Base-by-base conservation (phyloP, 2,113 vertebrate species). In the Trogon surrucura region DNA sequence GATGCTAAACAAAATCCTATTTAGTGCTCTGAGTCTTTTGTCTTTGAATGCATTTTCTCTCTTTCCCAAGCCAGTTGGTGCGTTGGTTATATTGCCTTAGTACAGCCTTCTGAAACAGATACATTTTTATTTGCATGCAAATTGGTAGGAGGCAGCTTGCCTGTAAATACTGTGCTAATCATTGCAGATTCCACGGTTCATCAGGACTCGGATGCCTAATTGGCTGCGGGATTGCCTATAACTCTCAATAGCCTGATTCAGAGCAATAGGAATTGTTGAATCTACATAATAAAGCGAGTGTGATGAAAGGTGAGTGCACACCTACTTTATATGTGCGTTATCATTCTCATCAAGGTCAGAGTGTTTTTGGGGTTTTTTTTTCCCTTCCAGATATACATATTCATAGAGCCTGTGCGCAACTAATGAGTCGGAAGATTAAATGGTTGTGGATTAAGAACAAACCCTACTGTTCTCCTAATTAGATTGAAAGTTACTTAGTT, bases 371-470 rank as follows among this genome's bases (percentile, higher is more conserved):
- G 20, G 13, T 75, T 85, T 96, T 94, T 78, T 87, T 91, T 95
- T 86, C 18, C 91, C 85, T 94, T 74, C 44, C 60, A 83, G 64
- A 96, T 96, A 96, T 98, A 94, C 97, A 98, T 98, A 98, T 98
- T 98, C 97, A 98, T 98, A 92, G 95, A 88, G 61, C 60, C 81
- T 61, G 66, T 90, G 92, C 95, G 92, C 96, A 83, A 30, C 94
- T 98, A 97, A 98, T 97, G 97, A 98, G 96, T 94, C 0, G 19
- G 97, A 97, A 98, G 98, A 98, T 97, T 97, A 97, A 98, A 97
- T 96, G 94, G 96, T 93, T 93, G 94, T 93, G 97, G 95, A 97
- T 96, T 94, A 97, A 94, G 97, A 97, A 93, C 93, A 97, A 97
- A 95, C 90, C 96, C 89, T 86, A 93, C 97, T 95, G 95, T 98